Base-by-base conservation (phyloP, 2,113 vertebrate species). In the Neomonachus schauinslandi region DNA sequence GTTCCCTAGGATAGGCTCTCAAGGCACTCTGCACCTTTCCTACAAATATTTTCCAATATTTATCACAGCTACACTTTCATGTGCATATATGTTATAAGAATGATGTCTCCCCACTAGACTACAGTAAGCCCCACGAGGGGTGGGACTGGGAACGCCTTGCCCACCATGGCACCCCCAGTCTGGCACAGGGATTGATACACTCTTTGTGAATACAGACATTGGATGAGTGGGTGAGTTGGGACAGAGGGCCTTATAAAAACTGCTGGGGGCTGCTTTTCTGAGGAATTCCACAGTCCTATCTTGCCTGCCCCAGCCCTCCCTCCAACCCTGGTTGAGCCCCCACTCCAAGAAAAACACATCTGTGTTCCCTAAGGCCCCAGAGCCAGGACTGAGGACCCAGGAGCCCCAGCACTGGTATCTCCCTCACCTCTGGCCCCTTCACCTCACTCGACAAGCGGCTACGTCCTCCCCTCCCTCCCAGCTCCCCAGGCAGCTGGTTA, bases 401-500 rank as follows among this genome's bases (percentile, higher is more conserved):
- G 57, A 76, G 39, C 13, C 77, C n/a, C 11, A 49, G 90, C 33
- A 28, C 59, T 7, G 3, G 3, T 10, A 5, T 46, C 28, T 39
- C 2, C n/a, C 9, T 31, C 61, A n/a, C 71, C 90, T 63, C 42
- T 21, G 59, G 77, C 85, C 49, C 39, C 86, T 33, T 93, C 93
- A 88, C 82, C 87, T 91, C 28, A 2, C 39, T 63, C 55, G 22
- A 84, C 69, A 91, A 97, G 46, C 57, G 26, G 46, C 51, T 91
- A 26, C 77, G 90, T 95, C n/a, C 80, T 63, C 91, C 39, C 65
- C 31, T 89, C 76, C n/a, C 46, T 71, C 77, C 61, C 18, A 69
- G 88, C 67, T 98, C 94, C 91, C 87, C 2, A 16, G 95, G 85
- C 94, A 97, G 96, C 61, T 65, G 55, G 65, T 98, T 98, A 97